Evolutionary conservation across 2,888 invertebrate species (phyloP).

Genomic region (Harmothoe impar): DNA sequence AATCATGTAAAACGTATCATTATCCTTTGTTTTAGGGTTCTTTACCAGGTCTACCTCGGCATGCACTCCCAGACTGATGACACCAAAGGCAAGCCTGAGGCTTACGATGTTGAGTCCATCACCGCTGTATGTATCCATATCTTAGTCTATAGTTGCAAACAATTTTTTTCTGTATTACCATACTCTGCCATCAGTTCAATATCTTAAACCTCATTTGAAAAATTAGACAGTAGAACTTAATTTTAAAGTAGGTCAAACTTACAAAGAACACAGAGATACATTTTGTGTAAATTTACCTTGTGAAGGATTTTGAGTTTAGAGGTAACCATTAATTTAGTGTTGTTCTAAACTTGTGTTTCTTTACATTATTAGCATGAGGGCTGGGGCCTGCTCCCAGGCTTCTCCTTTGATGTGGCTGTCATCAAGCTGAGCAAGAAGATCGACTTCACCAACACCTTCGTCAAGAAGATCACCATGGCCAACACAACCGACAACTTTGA

Average conservation of each 20-base stretch:
- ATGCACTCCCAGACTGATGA: conserved; percentile 8
- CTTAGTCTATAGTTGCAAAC: not conserved
- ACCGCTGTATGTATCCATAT: not conserved
- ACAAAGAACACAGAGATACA: not conserved
- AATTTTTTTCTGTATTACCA: not conserved
- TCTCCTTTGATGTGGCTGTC: conserved; percentile 44
- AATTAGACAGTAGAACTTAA: too few relatives aligned
- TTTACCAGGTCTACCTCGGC: conserved; percentile 16
- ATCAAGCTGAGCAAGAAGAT: conserved; percentile 23
- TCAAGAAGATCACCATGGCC: not conserved
- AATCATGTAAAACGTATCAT: too few relatives aligned
- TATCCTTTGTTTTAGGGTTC: not conserved
- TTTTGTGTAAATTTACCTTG: not conserved
- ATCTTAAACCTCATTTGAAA: too few relatives aligned
- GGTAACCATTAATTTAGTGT: not conserved
- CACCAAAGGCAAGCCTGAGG: conserved; percentile 13
- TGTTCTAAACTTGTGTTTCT: not conserved
- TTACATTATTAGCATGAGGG: not conserved
- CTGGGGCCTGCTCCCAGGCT: not conserved
- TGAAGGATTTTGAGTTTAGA: too few relatives aligned
- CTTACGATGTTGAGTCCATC: not conserved
- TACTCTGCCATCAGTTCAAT: too few relatives aligned
- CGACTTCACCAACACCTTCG: conserved; percentile 4
- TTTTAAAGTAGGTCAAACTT: too few relatives aligned
- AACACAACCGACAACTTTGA: conserved; percentile 50